Evolutionary conservation across 2,888 invertebrate genomes (phyloP).

Genomic region (Caenorhabditis wallacei): DNA sequence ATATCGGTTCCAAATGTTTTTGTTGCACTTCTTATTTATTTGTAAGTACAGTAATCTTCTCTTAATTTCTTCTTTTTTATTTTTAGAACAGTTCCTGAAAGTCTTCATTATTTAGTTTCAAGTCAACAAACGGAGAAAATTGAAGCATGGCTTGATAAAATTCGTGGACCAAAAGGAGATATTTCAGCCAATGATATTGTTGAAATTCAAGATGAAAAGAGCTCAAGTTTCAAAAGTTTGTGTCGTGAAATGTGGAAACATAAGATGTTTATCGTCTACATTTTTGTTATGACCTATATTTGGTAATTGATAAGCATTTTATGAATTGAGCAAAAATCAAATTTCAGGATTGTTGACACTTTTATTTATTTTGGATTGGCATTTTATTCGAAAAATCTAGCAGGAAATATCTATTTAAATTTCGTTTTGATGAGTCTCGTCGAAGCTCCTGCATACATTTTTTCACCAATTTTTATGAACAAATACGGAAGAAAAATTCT

Average conservation of each 20-base stretch:
- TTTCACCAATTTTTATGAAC: slow-evolving; percentile 75
- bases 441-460: slow-evolving; percentile 78
- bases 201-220: slow-evolving; percentile 43
- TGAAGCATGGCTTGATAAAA: slow-evolving; percentile 66
- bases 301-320: slow-evolving; percentile 62
- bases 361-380: slow-evolving; percentile 81
- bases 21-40: slow-evolving; percentile 59
- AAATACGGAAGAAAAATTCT: slow-evolving; percentile 69
- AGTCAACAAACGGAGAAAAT: slow-evolving; percentile 62
- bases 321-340: slow-evolving; percentile 11
- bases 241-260: slow-evolving; percentile 61
- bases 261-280: slow-evolving; percentile 70
- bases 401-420: slow-evolving; percentile 79
- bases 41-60: slow-evolving; percentile 53
- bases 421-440: slow-evolving; percentile 78
- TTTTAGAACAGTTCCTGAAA: slow-evolving; percentile 73
- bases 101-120: slow-evolving; percentile 71
- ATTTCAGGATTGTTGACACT: slow-evolving; percentile 72
- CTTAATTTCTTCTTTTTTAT: no score
- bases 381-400: slow-evolving; percentile 76
- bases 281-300: slow-evolving; percentile 71
- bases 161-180: slow-evolving; percentile 50
- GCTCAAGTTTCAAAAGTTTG: slow-evolving; percentile 40
- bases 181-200: slow-evolving; percentile 50
- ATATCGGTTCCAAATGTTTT: slow-evolving; percentile 60